These are phyloP conservation scores for Himalopsyche tibetana DNA, from an alignment of 2,888 invertebrate species.

Conservation along the genomic window DNA sequence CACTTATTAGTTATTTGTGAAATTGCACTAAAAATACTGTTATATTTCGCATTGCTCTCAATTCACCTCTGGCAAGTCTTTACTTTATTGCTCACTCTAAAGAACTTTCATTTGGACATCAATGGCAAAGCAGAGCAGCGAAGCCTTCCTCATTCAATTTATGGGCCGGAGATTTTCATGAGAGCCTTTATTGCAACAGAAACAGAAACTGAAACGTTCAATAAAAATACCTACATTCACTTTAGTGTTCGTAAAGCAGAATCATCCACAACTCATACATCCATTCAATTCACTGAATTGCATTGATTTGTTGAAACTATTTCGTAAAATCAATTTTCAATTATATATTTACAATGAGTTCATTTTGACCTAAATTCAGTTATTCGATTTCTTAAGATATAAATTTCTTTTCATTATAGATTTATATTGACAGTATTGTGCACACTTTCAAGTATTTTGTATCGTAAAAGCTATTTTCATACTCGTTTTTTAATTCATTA, in stretches of 20 bases:
- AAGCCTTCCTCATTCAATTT: conserved; percentile 7
- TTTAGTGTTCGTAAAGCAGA: neutral
- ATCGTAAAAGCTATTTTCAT: no score
- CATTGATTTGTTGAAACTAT: neutral
- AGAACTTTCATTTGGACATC: conserved; percentile 37
- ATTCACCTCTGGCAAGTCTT: neutral
- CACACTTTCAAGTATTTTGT: no score
- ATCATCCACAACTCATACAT: neutral
- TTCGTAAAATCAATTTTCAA: no score
- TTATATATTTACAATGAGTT: no score
- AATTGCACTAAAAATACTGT: no score
- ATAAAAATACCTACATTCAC: neutral
- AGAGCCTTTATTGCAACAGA: conserved; percentile 30
- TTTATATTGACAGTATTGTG: no score
- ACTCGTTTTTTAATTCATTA: no score
- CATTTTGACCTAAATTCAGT: no score
- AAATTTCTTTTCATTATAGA: no score
- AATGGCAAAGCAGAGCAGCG: conserved; percentile 40
- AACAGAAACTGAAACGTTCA: conserved; percentile 22
- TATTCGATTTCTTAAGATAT: no score
- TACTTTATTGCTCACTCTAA: conserved; percentile 6
- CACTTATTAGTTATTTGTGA: no score
- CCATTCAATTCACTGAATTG: neutral
- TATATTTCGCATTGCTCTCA: neutral
- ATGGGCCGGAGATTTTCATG: conserved; percentile 4